Conservation (phyloP, 2,888 invertebrate genomes). For the Sicus ferrugineus region DNA sequence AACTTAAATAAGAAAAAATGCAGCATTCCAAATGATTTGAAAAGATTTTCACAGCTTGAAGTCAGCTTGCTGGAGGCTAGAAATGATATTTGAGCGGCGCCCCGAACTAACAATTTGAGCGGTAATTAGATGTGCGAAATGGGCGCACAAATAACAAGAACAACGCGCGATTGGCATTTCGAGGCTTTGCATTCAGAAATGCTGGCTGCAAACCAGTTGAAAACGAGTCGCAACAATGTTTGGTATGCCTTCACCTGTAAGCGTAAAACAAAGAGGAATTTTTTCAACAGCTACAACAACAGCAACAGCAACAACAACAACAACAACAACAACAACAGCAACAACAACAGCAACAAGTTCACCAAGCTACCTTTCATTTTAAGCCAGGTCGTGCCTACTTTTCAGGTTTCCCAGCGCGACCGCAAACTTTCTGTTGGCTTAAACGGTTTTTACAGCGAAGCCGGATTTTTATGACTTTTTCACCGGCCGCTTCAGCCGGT, state of each 20-base stretch:
- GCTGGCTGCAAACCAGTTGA: conserved; percentile 16
- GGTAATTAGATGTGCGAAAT: conserved; percentile 7
- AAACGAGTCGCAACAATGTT: conserved; percentile 18
- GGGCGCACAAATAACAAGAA: neutral
- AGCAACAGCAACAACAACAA: neutral
- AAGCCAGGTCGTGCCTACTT: too few species aligned
- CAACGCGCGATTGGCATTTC: too few species aligned
- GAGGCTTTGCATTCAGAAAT: neutral
- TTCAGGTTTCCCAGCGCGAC: too few species aligned
- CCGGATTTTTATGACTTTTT: neutral
- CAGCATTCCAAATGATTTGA: too few species aligned
- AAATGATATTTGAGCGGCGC: neutral
- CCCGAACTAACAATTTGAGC: neutral
- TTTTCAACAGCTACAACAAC: neutral
- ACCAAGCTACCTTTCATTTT: neutral
- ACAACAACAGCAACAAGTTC: neutral
- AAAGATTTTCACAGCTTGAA: too few species aligned
- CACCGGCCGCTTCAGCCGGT: too few species aligned
- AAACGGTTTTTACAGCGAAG: neutral
- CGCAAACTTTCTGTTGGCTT: too few species aligned
- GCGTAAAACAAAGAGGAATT: neutral
- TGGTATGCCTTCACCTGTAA: conserved; percentile 40
- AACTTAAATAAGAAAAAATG: too few species aligned
- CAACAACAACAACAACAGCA: neutral
- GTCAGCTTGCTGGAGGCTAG: too few species aligned